Conservation (phyloP, 2,797 vertebrate species). For the Perodicticus potto region DNA sequence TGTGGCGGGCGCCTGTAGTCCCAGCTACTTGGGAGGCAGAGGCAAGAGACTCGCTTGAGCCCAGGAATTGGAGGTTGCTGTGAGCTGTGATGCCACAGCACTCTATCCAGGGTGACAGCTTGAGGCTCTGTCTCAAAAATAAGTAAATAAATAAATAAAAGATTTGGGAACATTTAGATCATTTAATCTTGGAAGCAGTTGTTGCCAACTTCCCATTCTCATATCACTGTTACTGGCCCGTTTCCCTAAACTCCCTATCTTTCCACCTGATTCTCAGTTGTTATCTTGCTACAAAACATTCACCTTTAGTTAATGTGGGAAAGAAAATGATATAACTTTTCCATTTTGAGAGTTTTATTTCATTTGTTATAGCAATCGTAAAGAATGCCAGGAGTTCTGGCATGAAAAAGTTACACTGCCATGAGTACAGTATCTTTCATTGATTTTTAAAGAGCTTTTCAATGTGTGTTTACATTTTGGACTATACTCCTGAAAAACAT, state of each 20-base stretch:
- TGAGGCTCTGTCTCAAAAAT: no score
- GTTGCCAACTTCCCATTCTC: neutral
- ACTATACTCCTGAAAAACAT: slow-evolving; percentile 61
- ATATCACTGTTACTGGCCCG: neutral
- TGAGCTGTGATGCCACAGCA: no score
- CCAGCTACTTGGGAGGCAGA: no score
- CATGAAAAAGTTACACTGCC: slow-evolving; percentile 19
- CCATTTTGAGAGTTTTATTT: neutral
- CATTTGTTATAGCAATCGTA: slow-evolving; percentile 25
- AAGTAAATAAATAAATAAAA: no score
- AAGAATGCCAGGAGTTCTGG: neutral
- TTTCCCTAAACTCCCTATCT: neutral
- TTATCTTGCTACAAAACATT: neutral
- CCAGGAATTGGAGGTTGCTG: no score
- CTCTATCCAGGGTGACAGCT: no score
- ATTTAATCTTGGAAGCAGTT: neutral
- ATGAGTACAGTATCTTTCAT: slow-evolving; percentile 15
- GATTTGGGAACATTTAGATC: neutral
- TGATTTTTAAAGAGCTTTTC: slow-evolving; percentile 54
- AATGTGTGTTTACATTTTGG: slow-evolving; percentile 75
- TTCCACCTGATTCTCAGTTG: neutral
- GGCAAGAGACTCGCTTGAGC: no score
- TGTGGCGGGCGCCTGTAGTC: no score
- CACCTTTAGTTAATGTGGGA: neutral
- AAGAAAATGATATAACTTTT: neutral